These are phyloP conservation scores for Dendrolimus houi DNA, from an alignment of 2,888 invertebrate genomes.

Conservation along the genomic window DNA sequence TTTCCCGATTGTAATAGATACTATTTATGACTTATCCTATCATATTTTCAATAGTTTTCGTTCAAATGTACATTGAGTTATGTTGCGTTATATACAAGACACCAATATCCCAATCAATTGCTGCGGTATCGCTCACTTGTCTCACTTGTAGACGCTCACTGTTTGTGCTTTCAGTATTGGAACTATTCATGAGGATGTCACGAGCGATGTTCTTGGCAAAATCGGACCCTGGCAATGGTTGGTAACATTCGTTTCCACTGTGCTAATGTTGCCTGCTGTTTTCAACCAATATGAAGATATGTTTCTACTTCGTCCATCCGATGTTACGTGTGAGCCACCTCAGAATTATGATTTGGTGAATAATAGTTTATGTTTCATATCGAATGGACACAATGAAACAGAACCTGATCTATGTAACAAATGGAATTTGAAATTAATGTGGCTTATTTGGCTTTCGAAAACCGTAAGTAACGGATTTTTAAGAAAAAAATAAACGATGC, in stretches of 20 bases:
- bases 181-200: slow-evolving; percentile 61
- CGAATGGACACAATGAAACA: slow-evolving; percentile 29
- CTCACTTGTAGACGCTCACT: too few species aligned
- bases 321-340: slow-evolving; percentile 35
- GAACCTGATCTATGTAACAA: slow-evolving; percentile 32
- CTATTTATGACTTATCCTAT: background rate
- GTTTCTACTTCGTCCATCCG: slow-evolving; percentile 38
- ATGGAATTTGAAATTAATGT: slow-evolving; percentile 50
- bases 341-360: slow-evolving; percentile 28
- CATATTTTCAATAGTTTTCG: too few species aligned
- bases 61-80: too few species aligned
- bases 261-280: slow-evolving; percentile 37
- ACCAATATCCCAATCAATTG: too few species aligned
- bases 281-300: slow-evolving; percentile 55
- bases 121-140: too few species aligned
- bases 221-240: slow-evolving; percentile 65
- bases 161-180: slow-evolving; percentile 42
- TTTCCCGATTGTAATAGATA: background rate
- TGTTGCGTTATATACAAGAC: too few species aligned
- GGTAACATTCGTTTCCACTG: slow-evolving; percentile 43
- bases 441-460: slow-evolving; percentile 56
- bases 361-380: slow-evolving; percentile 37
- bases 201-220: slow-evolving; percentile 53
- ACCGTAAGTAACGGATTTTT: slow-evolving; percentile 27
- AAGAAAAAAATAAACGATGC: background rate